Conservation (phyloP, 2,888 invertebrate genomes). For the Chrysomela aeneicollis region DNA sequence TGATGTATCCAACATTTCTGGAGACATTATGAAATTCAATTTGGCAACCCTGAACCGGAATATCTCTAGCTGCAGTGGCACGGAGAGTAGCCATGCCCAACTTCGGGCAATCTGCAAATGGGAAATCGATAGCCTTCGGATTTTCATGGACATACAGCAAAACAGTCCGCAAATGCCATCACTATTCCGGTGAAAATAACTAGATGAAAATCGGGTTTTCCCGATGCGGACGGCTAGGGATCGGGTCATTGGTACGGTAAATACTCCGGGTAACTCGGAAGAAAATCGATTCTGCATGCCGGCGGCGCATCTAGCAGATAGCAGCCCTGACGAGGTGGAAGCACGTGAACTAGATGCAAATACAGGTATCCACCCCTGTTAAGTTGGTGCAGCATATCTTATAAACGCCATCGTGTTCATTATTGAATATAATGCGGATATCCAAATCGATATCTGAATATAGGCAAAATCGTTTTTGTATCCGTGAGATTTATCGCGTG, state of each 20-base stretch:
- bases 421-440: slow-evolving; percentile 3
- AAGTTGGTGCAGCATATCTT: slow-evolving; percentile 9
- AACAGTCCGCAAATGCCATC: slow-evolving; percentile 2
- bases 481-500: too few species aligned
- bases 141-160: too few species aligned
- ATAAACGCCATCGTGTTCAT: slow-evolving; percentile 14
- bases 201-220: slow-evolving; percentile 1
- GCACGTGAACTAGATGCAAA: slow-evolving; percentile 17
- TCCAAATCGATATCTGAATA: not conserved
- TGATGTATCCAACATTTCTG: too few species aligned
- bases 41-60: too few species aligned
- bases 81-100: too few species aligned
- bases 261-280: not conserved
- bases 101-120: too few species aligned
- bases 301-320: slow-evolving; percentile 18
- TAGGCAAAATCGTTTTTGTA: too few species aligned
- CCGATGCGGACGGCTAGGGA: not conserved
- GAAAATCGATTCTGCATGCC: slow-evolving; percentile 7
- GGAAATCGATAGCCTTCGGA: too few species aligned
- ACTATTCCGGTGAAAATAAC: slow-evolving; percentile 1
- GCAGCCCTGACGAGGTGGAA: slow-evolving; percentile 7
- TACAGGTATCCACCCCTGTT: not conserved
- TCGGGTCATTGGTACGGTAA: slow-evolving; percentile 17
- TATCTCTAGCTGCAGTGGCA: too few species aligned
- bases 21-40: too few species aligned